Evolutionary conservation across 2,797 vertebrate species (phyloP), one percentile per base, ranked within the genome.

Genomic region (Mormyrops attenuatus): DNA sequence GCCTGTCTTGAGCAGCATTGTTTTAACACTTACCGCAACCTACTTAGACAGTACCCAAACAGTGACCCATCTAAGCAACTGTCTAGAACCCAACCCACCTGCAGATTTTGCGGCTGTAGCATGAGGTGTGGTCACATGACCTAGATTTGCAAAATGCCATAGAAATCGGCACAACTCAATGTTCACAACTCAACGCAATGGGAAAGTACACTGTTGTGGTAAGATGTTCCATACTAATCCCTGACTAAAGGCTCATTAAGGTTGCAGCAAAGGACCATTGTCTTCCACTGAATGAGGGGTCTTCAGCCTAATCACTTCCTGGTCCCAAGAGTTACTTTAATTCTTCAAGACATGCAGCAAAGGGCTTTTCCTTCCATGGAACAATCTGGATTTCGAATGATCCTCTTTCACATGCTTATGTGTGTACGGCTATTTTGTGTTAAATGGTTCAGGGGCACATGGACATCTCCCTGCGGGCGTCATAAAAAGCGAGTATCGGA

Each of bases 261-360:
- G 92, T 91, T 90, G 53, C 90, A 95, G 94, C 94, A 96, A 95
- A 93, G 93, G 92, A 88, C 93, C 94, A 95, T 96, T 96, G 96
- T 96, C 95, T 94, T 89, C 91, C 57, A 89, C 91, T 96, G 94
- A 96, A 96, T 94, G 92, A 94, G 92, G 87, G 90, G 94, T 92
- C 94, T 95, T 94, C 93, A 92, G 93, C 92, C 93, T 96, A 96
- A 96, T 95, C 94, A 93, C 92, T 93, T 92, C 91, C 93, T 88
- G 94, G 93, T 93, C 93, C 89, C 90, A 89, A 94, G 94, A 95
- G 93, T 93, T 94, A 92, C 93, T 93, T 93, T 95, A 96, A 95
- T 94, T 94, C 94, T 94, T 91, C 93, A 92, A 94, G 92, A 94
- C 93, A 92, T 93, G 92, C 69, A 90, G 90, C 91, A 90, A 80